phyloP scores from a whole-genome alignment of 2,113 vertebrate genomes.

The Chionis minor region DNA sequence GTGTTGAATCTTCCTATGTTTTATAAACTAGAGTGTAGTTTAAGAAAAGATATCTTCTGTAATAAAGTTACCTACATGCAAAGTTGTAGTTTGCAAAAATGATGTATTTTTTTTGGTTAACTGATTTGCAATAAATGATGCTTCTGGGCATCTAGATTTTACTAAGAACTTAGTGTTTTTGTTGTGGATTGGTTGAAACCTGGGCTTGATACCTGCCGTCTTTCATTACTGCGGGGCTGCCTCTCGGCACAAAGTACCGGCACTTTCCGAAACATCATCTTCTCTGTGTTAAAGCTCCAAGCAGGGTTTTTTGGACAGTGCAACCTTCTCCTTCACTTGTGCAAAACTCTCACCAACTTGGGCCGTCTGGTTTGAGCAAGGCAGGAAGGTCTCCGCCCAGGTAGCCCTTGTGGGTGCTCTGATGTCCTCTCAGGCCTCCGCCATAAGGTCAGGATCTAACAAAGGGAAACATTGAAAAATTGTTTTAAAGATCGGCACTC shows the following conservation, averaged over 20 bases:
- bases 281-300: background rate
- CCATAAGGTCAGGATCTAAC: background rate
- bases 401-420: background rate
- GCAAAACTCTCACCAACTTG: background rate
- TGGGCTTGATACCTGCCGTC: background rate
- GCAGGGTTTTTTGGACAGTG: background rate
- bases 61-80: constrained; percentile 77
- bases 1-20: constrained; percentile 74
- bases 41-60: constrained; percentile 75
- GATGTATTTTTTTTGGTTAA: constrained; percentile 84
- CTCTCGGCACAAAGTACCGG: background rate
- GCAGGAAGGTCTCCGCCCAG: background rate
- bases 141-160: constrained; percentile 69
- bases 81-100: constrained; percentile 82
- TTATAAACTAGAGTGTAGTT: constrained; percentile 84
- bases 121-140: constrained; percentile 89
- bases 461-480: background rate
- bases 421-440: background rate
- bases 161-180: constrained; percentile 48
- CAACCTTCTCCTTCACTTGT: background rate
- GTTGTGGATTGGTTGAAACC: background rate
- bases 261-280: background rate
- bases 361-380: background rate
- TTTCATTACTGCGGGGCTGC: background rate
- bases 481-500: background rate